phyloP scores from a whole-genome alignment of 2,888 invertebrate species.

The Chymomyza procnemis region DNA sequence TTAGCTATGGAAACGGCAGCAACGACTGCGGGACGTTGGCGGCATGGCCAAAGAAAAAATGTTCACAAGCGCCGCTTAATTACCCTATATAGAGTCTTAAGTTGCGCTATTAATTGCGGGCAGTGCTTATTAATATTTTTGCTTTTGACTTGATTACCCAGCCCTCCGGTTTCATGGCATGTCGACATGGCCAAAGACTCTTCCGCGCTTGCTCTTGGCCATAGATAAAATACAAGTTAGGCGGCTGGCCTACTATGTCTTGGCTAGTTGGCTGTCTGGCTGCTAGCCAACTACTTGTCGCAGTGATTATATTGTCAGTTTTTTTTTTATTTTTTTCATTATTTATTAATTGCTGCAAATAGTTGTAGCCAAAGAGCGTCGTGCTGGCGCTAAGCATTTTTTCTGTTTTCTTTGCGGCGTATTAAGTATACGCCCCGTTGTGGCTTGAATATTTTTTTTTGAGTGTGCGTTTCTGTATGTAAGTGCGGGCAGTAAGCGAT shows the following conservation, averaged over 20 bases:
- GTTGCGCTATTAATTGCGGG: slow-evolving; percentile 75
- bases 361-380: slow-evolving; percentile 28
- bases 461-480: slow-evolving; percentile 10
- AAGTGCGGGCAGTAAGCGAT: slow-evolving; percentile 5
- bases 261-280: slow-evolving; percentile 35
- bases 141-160: not conserved
- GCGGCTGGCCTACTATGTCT: slow-evolving; percentile 11
- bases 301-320: slow-evolving; percentile 76
- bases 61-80: slow-evolving; percentile 73
- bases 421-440: slow-evolving; percentile 63
- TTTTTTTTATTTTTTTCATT: slow-evolving; percentile 26
- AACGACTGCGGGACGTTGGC: slow-evolving; percentile 40
- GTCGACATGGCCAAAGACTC: slow-evolving; percentile 61
- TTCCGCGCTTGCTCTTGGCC: slow-evolving; percentile 2
- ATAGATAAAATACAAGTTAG: slow-evolving; percentile 13
- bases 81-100: slow-evolving; percentile 74
- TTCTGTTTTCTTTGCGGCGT: slow-evolving; percentile 5
- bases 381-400: slow-evolving; percentile 60
- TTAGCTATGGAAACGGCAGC: slow-evolving; percentile 57
- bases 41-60: slow-evolving; percentile 66
- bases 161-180: slow-evolving; percentile 42
- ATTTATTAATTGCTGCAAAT: slow-evolving; percentile 75
- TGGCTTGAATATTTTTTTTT: slow-evolving; percentile 61
- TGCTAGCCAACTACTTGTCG: slow-evolving; percentile 74
- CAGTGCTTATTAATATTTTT: slow-evolving; percentile 71